Conservation (phyloP, 2,797 vertebrate genomes). For the Notoglanidium macrostoma region DNA sequence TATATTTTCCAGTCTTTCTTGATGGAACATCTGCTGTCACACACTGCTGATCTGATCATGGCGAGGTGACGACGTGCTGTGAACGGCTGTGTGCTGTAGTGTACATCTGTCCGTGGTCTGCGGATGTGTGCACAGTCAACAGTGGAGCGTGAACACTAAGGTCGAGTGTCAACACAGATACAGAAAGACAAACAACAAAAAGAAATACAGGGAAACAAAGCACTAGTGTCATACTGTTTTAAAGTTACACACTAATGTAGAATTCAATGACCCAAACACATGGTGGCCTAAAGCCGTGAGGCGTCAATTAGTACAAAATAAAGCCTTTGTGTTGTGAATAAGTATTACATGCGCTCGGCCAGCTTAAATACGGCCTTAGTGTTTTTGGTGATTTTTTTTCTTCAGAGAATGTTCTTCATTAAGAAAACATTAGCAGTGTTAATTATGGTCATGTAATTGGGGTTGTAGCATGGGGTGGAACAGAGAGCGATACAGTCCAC, state of each 20-base stretch:
- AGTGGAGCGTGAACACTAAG: slow-evolving; percentile 24
- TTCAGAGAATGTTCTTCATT: slow-evolving; percentile 49
- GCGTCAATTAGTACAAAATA: slow-evolving; percentile 52
- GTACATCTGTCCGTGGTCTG: slow-evolving; percentile 23
- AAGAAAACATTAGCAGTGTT: slow-evolving; percentile 56
- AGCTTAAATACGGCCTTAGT: slow-evolving; percentile 51
- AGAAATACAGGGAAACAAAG: neutral
- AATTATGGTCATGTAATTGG: slow-evolving; percentile 58
- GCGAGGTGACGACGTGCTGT: neutral
- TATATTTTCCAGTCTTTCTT: slow-evolving; percentile 7
- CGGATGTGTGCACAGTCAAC: slow-evolving; percentile 41
- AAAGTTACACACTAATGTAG: neutral
- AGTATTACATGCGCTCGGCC: slow-evolving; percentile 47
- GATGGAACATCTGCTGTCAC: slow-evolving; percentile 12
- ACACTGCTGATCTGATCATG: neutral
- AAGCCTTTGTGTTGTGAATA: slow-evolving; percentile 34
- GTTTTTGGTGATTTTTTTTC: slow-evolving; percentile 35
- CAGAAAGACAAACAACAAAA: slow-evolving; percentile 31
- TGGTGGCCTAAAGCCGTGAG: slow-evolving; percentile 28
- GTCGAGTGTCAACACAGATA: slow-evolving; percentile 25
- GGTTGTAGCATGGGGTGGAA: slow-evolving; percentile 52
- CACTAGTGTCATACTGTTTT: neutral
- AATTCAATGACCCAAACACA: slow-evolving; percentile 4
- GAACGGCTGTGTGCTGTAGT: neutral
- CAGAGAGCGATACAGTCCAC: slow-evolving; percentile 52